Evolutionary conservation across 2,113 vertebrate species (phyloP).

Genomic region (Origma solitaria): DNA sequence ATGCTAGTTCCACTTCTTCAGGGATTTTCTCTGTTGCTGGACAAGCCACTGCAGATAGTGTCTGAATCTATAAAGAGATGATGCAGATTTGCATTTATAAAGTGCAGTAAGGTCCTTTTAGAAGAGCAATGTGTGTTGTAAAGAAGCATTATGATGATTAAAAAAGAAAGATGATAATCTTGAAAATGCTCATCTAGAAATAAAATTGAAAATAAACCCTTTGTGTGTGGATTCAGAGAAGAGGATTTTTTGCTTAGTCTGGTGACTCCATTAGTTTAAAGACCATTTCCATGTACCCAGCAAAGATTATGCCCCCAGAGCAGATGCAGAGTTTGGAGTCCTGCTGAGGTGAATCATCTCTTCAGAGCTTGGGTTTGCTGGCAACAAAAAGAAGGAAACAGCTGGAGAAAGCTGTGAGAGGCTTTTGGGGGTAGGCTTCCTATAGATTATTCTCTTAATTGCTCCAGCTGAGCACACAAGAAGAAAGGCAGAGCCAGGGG

Average conservation of each 20-base stretch:
- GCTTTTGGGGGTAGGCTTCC: constrained; percentile 47
- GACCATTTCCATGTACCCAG: background rate
- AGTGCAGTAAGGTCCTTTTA: background rate
- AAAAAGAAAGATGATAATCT: constrained; percentile 2
- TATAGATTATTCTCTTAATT: constrained; percentile 64
- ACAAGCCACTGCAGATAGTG: background rate
- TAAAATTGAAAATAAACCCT: background rate
- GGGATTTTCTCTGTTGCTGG: background rate
- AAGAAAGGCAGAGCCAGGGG: constrained; percentile 61
- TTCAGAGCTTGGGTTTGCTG: constrained; percentile 28
- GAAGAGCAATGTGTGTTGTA: background rate
- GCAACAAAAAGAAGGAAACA: constrained; percentile 53
- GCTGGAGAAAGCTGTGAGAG: constrained; percentile 56
- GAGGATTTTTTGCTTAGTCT: background rate
- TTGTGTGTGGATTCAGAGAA: background rate
- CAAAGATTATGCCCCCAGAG: constrained; percentile 28
- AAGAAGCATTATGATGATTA: background rate
- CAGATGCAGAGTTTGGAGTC: constrained; percentile 42
- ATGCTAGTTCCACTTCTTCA: background rate
- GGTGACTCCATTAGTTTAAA: constrained; percentile 10
- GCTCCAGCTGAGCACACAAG: constrained; percentile 60
- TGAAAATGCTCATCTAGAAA: background rate
- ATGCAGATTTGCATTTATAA: background rate
- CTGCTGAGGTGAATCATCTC: constrained; percentile 31
- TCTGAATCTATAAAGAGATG: background rate